Base-by-base conservation (phyloP, 2,888 invertebrate genomes). In the Tetragonisca angustula region DNA sequence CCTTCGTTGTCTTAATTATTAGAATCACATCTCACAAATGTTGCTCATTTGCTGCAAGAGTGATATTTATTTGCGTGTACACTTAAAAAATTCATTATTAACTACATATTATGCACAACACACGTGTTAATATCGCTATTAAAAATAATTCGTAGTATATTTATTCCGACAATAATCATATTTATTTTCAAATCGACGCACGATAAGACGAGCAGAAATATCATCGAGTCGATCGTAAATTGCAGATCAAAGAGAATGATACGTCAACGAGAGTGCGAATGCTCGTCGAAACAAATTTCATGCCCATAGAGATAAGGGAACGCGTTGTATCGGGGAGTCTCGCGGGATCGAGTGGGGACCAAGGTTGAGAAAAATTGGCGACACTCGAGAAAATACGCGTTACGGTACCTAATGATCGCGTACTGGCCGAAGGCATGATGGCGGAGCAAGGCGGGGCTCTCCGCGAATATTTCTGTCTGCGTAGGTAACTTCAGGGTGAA, bases 361-460 rank as follows among this genome's bases (percentile, higher is more conserved):
- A 9, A 17, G 19, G 62, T 19, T 62, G 68, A 61, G 52, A 81
- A 75, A 81, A 81, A 81, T 74, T 74, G 71, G 27, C 68, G 70
- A 79, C 78, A 74, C 70, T 80, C 65, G 43, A 84, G 87, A 84
- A 87, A 89, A 89, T 87, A 87, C 88, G 86, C 87, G 91, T 91
- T 90, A 91, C 91, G 84, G 89, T 92, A 90, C 88, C 91, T 92
- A 93, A 94, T 93, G 93, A 93, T 94, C 93, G 92, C 90, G 90
- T 89, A 89, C 90, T 87, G 90, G 88, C 83, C 85, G 89, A 88
- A 89, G 88, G 90, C 91, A 92, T 92, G 91, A 92, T 93, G 93
- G 93, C 92, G 91, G 92, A 93, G 91, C 89, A 88, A 92, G 92
- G 92, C 93, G 92, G 92, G 90, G 92, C 92, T 90, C 91, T 88